Evolutionary conservation across 2,797 vertebrate species (phyloP), one percentile per base, ranked within the genome.

Genomic region (Phaenicophaeus curvirostris): DNA sequence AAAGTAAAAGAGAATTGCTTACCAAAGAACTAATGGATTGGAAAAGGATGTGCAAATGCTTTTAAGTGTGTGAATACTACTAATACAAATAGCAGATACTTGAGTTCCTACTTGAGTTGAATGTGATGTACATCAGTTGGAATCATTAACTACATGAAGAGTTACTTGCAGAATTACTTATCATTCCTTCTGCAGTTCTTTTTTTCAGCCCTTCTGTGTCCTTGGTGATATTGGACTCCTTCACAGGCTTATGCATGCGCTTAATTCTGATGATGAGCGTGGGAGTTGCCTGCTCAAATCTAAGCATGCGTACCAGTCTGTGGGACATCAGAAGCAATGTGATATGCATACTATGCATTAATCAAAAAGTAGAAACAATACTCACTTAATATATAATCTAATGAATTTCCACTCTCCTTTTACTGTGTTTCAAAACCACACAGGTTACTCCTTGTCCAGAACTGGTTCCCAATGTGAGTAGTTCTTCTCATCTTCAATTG

Each of bases 1-100:
- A 90, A 95, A 85, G 27, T 62, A 57, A 58, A 69, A 90, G 50
- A 65, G 19, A 82, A 89, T 84, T 81, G 57, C 41, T 88, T 90
- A 24, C 5, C 18, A 59, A 78, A 46, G 63, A 86, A 41, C 18
- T 89, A 91, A 91, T 90, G 63, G 63, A n/a, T 76, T 76, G 59
- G 63, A 68, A 88, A 61, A 48, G 33, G 37, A 50, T 13, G 31
- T 54, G n/a, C 18, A 80, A 94, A 85, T 6, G 5, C 16, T 39
- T 57, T 62, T n/a, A 53, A 61, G 27, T 61, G 12, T 67, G 25
- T 85, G 63, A 88, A 59, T 63, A 11, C 11, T 13, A 5, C 41
- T 75, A 77, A 65, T 25, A 80, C 68, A 80, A 85, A 68, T 24
- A 78, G 28, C 16, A 58, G 55, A 48, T 76, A 28, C 53, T 53